Percentiles rank a stretch among this genome's conserved stretches.
Conservation (phyloP, 2,888 invertebrate species). For the Blastobasis lacticolella region DNA sequence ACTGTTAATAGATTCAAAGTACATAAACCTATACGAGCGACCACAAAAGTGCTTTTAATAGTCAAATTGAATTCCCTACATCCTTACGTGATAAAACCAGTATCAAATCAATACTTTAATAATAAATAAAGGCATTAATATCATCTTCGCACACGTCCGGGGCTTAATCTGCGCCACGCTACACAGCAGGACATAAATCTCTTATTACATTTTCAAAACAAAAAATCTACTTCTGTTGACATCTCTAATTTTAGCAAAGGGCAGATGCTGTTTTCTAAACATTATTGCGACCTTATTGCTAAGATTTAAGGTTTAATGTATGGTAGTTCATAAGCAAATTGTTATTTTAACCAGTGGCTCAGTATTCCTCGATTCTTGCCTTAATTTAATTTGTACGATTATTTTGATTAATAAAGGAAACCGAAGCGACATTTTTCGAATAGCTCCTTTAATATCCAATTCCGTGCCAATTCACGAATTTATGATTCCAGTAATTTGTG, state of each 20-base stretch:
- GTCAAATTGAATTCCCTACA: no score
- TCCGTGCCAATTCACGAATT: conserved; percentile 1
- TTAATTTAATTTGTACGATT: conserved; percentile 53
- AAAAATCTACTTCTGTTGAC: conserved; percentile 28
- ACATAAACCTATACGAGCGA: no score
- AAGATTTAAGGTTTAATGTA: no score
- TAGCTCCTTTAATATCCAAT: conserved; percentile 15
- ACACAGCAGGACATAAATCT: conserved; percentile 47
- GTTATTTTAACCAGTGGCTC: conserved; percentile 27
- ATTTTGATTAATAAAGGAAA: conserved; percentile 44
- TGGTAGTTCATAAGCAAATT: not conserved
- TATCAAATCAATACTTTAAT: no score
- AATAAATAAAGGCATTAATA: no score
- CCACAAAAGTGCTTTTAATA: no score
- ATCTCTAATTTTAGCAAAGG: conserved; percentile 4
- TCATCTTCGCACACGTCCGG: not conserved
- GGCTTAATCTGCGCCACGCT: conserved; percentile 15
- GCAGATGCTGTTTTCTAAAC: no score
- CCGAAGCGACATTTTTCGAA: conserved; percentile 41
- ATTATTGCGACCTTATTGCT: no score
- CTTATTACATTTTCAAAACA: conserved; percentile 33
- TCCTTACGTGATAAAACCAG: no score
- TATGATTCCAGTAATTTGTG: conserved; percentile 2
- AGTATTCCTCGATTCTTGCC: conserved; percentile 26
- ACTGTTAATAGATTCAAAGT: no score